These are phyloP conservation scores for Megaustenia siamemsis DNA, from an alignment of 2,888 invertebrate genomes.

Conservation along the genomic window DNA sequence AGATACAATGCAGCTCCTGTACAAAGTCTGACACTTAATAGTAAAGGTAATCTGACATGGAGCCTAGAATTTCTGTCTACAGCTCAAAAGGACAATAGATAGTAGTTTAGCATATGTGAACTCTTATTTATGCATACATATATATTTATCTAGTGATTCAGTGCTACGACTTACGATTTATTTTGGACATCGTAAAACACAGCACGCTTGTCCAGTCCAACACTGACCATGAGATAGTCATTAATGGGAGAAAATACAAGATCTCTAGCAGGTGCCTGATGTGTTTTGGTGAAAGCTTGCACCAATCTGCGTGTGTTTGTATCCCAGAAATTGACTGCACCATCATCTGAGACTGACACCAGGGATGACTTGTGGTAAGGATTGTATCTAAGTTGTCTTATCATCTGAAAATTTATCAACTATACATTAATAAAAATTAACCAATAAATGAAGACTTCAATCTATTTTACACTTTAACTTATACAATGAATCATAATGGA, in stretches of 20 bases:
- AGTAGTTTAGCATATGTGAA: too few species aligned
- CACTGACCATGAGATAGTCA: slow-evolving; percentile 78
- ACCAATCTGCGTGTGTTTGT: slow-evolving; percentile 72
- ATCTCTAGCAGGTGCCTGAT: slow-evolving; percentile 79
- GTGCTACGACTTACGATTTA: slow-evolving; percentile 70
- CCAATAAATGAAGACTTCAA: too few species aligned
- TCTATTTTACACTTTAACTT: too few species aligned
- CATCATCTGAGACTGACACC: slow-evolving; percentile 78
- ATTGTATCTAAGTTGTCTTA: slow-evolving; percentile 77
- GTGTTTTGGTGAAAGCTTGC: slow-evolving; percentile 74
- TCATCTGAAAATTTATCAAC: slow-evolving; percentile 68
- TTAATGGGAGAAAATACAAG: slow-evolving; percentile 81
- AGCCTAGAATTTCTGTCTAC: too few species aligned
- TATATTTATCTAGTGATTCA: background rate
- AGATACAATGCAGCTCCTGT: too few species aligned
- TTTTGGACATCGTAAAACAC: slow-evolving; percentile 78
- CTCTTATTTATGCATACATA: background rate
- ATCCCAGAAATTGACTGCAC: slow-evolving; percentile 79
- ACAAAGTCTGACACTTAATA: too few species aligned
- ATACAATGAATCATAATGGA: too few species aligned
- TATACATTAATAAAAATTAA: too few species aligned
- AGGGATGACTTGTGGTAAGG: slow-evolving; percentile 74
- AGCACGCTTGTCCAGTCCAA: slow-evolving; percentile 80
- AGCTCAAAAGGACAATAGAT: too few species aligned
- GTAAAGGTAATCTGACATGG: too few species aligned